Conservation (phyloP, 2,113 vertebrate species). For the Sinocyclocheilus anophthalmus region DNA sequence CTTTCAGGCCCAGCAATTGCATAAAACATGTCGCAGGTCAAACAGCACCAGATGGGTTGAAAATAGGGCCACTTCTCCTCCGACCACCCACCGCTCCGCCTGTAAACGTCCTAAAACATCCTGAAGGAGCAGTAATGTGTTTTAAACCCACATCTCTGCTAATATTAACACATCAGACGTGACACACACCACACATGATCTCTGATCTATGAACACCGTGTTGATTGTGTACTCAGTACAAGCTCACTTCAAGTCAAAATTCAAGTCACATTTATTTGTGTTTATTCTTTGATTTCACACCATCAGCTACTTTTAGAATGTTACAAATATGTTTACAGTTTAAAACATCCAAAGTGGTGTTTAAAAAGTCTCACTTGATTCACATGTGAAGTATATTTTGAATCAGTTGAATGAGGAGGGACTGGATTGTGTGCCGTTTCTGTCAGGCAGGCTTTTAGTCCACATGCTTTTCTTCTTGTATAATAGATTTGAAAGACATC, state of each 20-base stretch:
- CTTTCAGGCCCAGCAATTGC: constrained; percentile 86
- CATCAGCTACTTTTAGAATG: neutral
- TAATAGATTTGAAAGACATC: neutral
- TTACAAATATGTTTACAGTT: neutral
- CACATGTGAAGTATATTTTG: neutral
- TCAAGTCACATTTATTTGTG: neutral
- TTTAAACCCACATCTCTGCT: constrained; percentile 17
- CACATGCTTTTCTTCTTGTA: neutral
- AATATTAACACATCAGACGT: neutral
- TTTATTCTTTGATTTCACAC: neutral
- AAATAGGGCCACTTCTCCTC: constrained; percentile 74
- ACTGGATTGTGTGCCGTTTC: neutral
- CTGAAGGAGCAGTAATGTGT: neutral
- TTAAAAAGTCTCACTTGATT: neutral
- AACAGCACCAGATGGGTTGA: constrained; percentile 94
- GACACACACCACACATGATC: neutral
- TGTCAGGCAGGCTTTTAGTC: neutral
- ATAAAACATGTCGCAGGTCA: constrained; percentile 81
- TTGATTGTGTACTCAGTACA: no score
- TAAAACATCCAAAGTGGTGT: neutral
- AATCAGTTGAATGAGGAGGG: neutral
- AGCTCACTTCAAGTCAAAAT: neutral
- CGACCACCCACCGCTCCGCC: constrained; percentile 84
- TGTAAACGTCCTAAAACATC: no score
- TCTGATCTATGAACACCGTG: no score